These are phyloP conservation scores for Sterrhoptilus dennistouni DNA, from an alignment of 2,113 vertebrate species.

Conservation along the genomic window DNA sequence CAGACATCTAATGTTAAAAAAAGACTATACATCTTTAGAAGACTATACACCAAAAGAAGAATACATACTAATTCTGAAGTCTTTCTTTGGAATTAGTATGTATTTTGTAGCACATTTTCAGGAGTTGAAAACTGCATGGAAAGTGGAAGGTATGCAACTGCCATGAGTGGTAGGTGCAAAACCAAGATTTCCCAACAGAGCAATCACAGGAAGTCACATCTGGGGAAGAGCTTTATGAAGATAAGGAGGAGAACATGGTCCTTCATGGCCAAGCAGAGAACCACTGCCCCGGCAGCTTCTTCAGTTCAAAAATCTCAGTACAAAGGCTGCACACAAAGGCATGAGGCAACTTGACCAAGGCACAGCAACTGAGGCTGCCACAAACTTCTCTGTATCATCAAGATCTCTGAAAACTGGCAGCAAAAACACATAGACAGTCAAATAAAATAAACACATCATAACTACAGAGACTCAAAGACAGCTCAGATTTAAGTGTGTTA, in stretches of 20 bases:
- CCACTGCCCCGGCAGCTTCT: not conserved
- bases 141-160: not conserved
- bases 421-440: not conserved
- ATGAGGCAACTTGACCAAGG: accelerated
- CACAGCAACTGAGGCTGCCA: accelerated
- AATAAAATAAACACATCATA: not conserved
- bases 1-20: not conserved
- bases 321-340: not conserved
- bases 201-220: not conserved
- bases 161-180: not conserved
- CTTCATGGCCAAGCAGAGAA: not conserved
- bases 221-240: not conserved
- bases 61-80: too few relatives aligned
- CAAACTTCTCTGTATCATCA: not conserved
- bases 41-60: not conserved
- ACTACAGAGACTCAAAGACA: not conserved
- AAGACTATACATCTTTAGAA: not conserved
- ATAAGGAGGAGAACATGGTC: not conserved
- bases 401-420: not conserved
- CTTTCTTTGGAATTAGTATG: not conserved
- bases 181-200: not conserved
- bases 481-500: not conserved
- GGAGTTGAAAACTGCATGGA: not conserved
- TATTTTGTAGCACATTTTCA: not conserved
- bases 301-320: not conserved